Base-by-base conservation (phyloP, 2,113 vertebrate genomes). In the Gymnocephalus cernua region DNA sequence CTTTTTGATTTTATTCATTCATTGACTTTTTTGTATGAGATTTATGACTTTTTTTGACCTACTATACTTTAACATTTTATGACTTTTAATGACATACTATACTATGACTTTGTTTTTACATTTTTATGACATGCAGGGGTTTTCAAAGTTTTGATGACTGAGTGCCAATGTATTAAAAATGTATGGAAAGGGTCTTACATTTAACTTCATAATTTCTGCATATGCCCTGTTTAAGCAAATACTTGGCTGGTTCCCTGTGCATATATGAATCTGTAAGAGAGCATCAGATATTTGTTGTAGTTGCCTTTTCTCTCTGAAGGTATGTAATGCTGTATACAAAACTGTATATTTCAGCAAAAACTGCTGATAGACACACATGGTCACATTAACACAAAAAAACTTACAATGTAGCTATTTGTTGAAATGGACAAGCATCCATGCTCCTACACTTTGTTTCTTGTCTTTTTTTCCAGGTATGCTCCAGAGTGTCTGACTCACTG, bases 401-500 rank as follows among this genome's bases (percentile, higher is more conserved):
- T 7, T 18, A 1, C n/a, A 18, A 7, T 23, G 61, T 16, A 63
- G 23, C 21, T 16, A 10, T 62, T 2, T n/a, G 6, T 10, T 47
- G 0, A 14, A 61, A 25, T 15, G 29, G 4, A 9, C n/a, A 14
- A 11, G n/a, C 50, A 9, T 25, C 45, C 3, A 44, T 56, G 21
- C 13, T 27, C 1, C 11, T 29, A 0, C 35, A 25, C 45, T 58
- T 45, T 19, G 3, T 9, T 14, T 35, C 82, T 8, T 80, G 27
- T 10, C 45, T 2, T 64, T 64, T 75, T 23, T 70, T 15, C 21
- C 80, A 99, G 98, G 98, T 99, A 99, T 2, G 98, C 98, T 14
- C 98, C 97, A 0, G 98, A 99, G 78, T 99, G 98, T 86, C 84
- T 99, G 93, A 95, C 97, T 2, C 96, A 95, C 82, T 96, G 97